Base-by-base conservation (phyloP, 2,888 invertebrate genomes). In the Erebia aethiops region DNA sequence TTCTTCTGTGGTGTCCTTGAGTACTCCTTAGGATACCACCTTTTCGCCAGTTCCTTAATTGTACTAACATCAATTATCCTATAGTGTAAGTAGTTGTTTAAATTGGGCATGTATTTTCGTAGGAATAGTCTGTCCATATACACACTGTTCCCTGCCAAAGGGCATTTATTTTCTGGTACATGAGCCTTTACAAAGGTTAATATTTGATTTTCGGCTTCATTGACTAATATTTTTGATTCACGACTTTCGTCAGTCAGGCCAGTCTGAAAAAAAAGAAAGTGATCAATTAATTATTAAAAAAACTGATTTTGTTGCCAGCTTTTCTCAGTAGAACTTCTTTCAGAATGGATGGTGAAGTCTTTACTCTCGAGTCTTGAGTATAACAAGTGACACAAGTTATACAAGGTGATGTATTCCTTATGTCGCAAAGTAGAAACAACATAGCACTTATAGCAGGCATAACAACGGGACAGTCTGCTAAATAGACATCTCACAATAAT, bases 41-140 rank as follows among this genome's bases (percentile, higher is more conserved):
- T 87, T 76, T 94, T 94, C 13, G 94, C 95, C 67, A 99, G 85
- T 87, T 99, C 98, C 85, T 98, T 99, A 18, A 99, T 89, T 0
- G 97, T 95, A 51, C 97, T 97, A 2, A 99, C 98, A 93, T 99
- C 99, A 75, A 99, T 95, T 60, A 98, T 96, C 79, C 99, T 95
- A 87, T 99, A 98, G 85, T 99, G 98, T 76, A 99, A 90, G 84
- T 98, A 97, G 1, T 95, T 84, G 82, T 96, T 85, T 8, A 99
- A 88, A 58, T 78, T 91, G 0, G 98, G 98, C 97, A 99, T 98
- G 82, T 96, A 95, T 88, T 97, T 96, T 13, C 87, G 83, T 35
- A 99, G 83, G 87, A 99, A 99, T 67, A 96, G 77, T 75, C 97
- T 94, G 85, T 99, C 99, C 94, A 96, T 95, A 79, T 97, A 97